These are phyloP conservation scores for Lasioglossum lativentre DNA, from an alignment of 2,888 invertebrate species.

Conservation along the genomic window DNA sequence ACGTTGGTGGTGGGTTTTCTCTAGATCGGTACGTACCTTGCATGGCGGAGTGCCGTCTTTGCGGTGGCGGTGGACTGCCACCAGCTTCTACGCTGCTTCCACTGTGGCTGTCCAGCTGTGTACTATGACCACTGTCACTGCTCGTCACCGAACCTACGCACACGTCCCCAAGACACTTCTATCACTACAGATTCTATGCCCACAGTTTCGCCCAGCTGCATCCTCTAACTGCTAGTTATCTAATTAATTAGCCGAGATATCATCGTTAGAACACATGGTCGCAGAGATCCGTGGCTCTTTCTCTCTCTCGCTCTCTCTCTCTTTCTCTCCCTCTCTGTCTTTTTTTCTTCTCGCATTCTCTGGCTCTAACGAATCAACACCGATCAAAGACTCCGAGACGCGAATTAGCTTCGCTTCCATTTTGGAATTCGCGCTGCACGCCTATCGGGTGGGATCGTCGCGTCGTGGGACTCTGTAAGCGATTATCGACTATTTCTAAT, in stretches of 20 bases:
- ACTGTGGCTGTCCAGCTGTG: conserved; percentile 88
- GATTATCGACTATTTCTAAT: conserved; percentile 38
- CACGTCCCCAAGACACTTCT: conserved; percentile 82
- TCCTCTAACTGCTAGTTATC: conserved; percentile 60
- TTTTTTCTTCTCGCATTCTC: not conserved
- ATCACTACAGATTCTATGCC: conserved; percentile 80
- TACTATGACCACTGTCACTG: conserved; percentile 95
- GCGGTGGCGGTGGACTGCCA: conserved; percentile 85
- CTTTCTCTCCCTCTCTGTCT: conserved; percentile 1
- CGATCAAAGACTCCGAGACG: not conserved
- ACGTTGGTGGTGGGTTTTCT: conserved; percentile 25
- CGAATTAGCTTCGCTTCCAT: conserved; percentile 3
- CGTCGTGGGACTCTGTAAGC: conserved; percentile 31
- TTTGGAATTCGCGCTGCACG: conserved; percentile 36
- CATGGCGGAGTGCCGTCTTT: conserved; percentile 86
- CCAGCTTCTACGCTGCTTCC: conserved; percentile 86
- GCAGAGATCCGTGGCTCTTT: not conserved
- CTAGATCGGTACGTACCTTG: conserved; percentile 84
- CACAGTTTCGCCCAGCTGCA: conserved; percentile 60
- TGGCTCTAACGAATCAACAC: not conserved
- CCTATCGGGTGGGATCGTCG: conserved; percentile 33
- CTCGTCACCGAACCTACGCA: conserved; percentile 93
- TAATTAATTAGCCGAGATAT: conserved; percentile 45
- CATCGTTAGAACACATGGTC: conserved; percentile 21
- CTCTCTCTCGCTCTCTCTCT: conserved; percentile 1